Conservation (phyloP, 2,888 invertebrate species). For the Eristalis arbustorum region DNA sequence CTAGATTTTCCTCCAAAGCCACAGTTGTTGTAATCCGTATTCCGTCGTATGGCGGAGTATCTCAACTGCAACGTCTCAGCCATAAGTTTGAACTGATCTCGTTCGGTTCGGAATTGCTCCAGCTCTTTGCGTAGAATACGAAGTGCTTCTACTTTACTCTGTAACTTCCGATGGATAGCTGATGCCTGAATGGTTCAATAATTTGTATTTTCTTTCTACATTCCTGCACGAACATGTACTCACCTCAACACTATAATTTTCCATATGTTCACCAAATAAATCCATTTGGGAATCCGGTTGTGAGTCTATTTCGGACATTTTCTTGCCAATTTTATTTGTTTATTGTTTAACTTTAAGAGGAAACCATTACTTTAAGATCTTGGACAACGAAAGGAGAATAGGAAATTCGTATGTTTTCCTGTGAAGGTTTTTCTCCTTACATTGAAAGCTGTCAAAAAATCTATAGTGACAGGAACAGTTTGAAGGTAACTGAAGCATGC, state of each 20-base stretch:
- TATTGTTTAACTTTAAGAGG: background rate
- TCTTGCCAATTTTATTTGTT: background rate
- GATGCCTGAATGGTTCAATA: slow-evolving; percentile 81
- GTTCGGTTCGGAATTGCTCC: slow-evolving; percentile 88
- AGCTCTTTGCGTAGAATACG: slow-evolving; percentile 89
- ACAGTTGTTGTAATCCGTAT: slow-evolving; percentile 76
- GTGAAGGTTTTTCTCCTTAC: slow-evolving; percentile 25
- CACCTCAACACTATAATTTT: slow-evolving; percentile 80
- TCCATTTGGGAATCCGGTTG: slow-evolving; percentile 73
- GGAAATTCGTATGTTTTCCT: slow-evolving; percentile 9
- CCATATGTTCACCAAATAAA: slow-evolving; percentile 80
- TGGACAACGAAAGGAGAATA: slow-evolving; percentile 8
- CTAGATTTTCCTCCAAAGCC: slow-evolving; percentile 78
- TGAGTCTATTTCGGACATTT: slow-evolving; percentile 58
- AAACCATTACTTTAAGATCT: slow-evolving; percentile 17
- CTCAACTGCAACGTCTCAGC: slow-evolving; percentile 87
- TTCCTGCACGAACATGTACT: slow-evolving; percentile 21
- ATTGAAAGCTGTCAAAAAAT: slow-evolving; percentile 18
- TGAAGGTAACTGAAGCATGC: background rate
- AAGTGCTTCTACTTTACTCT: slow-evolving; percentile 91
- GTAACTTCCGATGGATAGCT: slow-evolving; percentile 86
- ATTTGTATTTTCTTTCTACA: background rate
- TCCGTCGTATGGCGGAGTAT: slow-evolving; percentile 81
- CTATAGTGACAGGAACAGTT: slow-evolving; percentile 27
- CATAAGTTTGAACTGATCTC: slow-evolving; percentile 90